These are phyloP conservation scores for Prosapia bicincta DNA, from an alignment of 2,888 invertebrate genomes.

Conservation along the genomic window DNA sequence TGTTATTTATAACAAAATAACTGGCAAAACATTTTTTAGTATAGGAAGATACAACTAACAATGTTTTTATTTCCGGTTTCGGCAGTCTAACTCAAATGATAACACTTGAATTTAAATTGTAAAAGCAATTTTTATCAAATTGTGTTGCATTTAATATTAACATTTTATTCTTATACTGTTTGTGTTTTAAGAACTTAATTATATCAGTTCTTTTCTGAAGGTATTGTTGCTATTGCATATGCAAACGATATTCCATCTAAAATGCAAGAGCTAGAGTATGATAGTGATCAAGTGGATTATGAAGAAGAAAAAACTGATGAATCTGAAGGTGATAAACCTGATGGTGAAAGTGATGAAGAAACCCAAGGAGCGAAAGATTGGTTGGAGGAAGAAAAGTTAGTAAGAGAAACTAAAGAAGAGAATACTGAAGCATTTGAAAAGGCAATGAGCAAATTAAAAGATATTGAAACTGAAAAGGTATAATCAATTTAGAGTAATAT, in stretches of 20 bases:
- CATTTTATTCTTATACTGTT: too few species aligned
- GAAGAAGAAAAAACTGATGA: slow-evolving; percentile 26
- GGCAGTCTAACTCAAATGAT: too few species aligned
- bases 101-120: too few species aligned
- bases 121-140: too few species aligned
- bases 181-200: not conserved
- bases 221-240: slow-evolving; percentile 37
- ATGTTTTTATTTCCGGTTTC: too few species aligned
- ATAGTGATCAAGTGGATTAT: slow-evolving; percentile 34
- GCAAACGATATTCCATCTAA: slow-evolving; percentile 30
- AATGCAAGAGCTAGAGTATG: slow-evolving; percentile 28
- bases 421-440: slow-evolving; percentile 11
- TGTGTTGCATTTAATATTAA: too few species aligned
- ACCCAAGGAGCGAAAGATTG: slow-evolving; percentile 13
- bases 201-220: slow-evolving; percentile 15
- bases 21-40: too few species aligned
- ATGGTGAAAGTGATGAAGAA: slow-evolving; percentile 1
- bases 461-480: slow-evolving; percentile 32
- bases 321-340: slow-evolving; percentile 8
- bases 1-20: too few species aligned
- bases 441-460: slow-evolving; percentile 16
- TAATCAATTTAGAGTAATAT: not conserved
- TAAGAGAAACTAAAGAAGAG: slow-evolving; percentile 9
- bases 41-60: too few species aligned
- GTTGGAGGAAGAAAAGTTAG: slow-evolving; percentile 16